Evolutionary conservation across 2,113 vertebrate species (phyloP).

Genomic region (Alligator mississippiensis): DNA sequence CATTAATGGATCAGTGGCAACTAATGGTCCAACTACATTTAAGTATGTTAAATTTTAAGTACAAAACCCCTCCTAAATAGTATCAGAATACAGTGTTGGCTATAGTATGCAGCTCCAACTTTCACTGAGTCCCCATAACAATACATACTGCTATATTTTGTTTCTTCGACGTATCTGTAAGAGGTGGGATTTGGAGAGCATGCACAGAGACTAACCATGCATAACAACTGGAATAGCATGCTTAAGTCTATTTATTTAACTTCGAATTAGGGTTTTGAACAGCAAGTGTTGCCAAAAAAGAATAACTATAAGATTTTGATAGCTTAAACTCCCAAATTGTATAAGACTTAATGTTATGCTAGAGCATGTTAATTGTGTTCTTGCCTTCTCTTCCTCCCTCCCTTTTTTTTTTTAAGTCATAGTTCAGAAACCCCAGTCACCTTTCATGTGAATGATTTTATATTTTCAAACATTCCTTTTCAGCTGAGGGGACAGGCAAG

Average conservation of each 20-base stretch:
- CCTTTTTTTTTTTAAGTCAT: constrained; percentile 13
- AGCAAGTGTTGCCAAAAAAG: constrained; percentile 25
- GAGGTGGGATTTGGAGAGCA: constrained; percentile 37
- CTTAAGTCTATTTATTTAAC: not conserved
- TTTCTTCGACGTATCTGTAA: constrained; percentile 7
- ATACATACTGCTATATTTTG: constrained; percentile 18
- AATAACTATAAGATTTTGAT: constrained; percentile 23
- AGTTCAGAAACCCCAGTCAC: constrained; percentile 30
- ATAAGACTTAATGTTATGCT: not conserved
- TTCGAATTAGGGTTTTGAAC: constrained; percentile 21
- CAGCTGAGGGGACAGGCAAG: not conserved
- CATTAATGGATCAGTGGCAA: constrained; percentile 15
- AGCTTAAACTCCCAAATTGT: not conserved
- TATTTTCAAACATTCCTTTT: constrained; percentile 27
- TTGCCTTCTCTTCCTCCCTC: not conserved
- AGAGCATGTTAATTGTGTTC: not conserved
- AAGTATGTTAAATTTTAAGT: not conserved
- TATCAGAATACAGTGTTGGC: constrained; percentile 10
- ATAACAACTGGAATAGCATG: constrained; percentile 17
- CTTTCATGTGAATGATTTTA: not conserved
- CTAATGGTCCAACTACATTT: constrained; percentile 6
- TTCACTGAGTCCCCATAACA: constrained; percentile 20
- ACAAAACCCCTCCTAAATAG: not conserved
- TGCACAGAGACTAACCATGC: constrained; percentile 39
- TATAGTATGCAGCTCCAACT: constrained; percentile 7